These are phyloP conservation scores for Ptiloglossa arizonensis DNA, from an alignment of 1,140 invertebrate genomes.

Conservation along the genomic window DNA sequence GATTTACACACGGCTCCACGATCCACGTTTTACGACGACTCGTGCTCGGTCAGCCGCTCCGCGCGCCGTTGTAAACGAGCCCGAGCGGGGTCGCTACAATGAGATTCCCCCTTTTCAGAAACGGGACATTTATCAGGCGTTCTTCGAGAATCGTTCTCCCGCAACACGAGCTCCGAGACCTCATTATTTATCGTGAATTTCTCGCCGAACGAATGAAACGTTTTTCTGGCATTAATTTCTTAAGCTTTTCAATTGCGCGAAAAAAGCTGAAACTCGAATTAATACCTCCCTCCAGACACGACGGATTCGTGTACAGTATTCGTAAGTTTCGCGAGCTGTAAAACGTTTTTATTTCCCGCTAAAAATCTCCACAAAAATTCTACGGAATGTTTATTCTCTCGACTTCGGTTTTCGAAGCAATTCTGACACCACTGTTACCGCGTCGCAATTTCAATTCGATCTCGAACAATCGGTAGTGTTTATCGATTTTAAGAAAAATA, in stretches of 20 bases:
- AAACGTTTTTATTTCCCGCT: background rate
- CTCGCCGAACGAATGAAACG: background rate
- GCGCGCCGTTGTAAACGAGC: slow-evolving; percentile 15
- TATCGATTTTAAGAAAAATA: too few relatives aligned
- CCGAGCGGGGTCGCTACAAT: background rate
- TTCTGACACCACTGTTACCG: too few relatives aligned
- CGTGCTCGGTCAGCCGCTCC: background rate
- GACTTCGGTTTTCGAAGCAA: too few relatives aligned
- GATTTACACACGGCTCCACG: slow-evolving; percentile 24
- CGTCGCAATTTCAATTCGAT: too few relatives aligned
- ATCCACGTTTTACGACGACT: slow-evolving; percentile 21
- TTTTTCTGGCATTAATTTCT: background rate
- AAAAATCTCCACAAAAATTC: too few relatives aligned
- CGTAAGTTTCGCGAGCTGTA: background rate
- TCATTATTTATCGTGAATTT: slow-evolving; percentile 24
- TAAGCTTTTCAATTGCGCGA: too few relatives aligned
- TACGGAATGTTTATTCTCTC: too few relatives aligned
- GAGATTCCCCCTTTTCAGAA: slow-evolving; percentile 20
- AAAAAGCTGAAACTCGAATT: too few relatives aligned
- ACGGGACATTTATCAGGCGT: slow-evolving; percentile 28
- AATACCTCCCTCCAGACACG: background rate
- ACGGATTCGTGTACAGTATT: background rate
- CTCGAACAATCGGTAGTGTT: too few relatives aligned
- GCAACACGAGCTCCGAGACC: background rate
- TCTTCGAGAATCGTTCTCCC: slow-evolving; percentile 29